A percentile compares a stretch with the other conserved stretches of the same genome.
phyloP scores from a whole-genome alignment of 2,113 vertebrate genomes.

The Pluvianellus socialis region DNA sequence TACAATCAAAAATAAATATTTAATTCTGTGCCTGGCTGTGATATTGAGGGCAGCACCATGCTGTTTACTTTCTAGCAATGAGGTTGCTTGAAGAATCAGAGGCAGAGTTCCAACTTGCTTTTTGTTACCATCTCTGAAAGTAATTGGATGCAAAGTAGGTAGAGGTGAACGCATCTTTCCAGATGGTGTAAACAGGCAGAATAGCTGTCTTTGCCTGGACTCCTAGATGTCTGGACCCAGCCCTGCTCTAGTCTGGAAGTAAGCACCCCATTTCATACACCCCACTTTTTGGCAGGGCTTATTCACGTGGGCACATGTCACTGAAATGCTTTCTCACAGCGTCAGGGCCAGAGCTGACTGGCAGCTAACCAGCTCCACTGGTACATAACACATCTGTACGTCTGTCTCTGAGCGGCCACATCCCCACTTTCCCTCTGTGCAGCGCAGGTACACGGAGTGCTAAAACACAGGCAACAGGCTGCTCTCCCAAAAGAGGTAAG shows the following conservation, averaged over 20 bases:
- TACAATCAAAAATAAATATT: neutral
- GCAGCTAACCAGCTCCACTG: no score
- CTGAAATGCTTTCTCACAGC: neutral
- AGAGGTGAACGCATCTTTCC: neutral
- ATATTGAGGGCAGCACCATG: neutral
- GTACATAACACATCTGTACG: fast-evolving
- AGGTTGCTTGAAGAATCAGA: neutral
- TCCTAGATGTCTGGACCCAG: neutral
- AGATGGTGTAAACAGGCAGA: neutral
- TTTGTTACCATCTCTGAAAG: neutral
- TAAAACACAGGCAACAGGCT: neutral
- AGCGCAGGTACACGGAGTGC: fast-evolving
- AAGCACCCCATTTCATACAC: neutral
- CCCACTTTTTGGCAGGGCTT: neutral
- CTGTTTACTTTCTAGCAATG: neutral
- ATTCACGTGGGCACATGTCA: neutral
- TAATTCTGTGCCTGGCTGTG: neutral
- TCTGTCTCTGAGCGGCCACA: neutral
- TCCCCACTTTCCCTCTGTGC: neutral
- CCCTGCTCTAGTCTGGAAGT: neutral
- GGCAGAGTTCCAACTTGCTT: neutral
- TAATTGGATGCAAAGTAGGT: neutral
- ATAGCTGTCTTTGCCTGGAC: neutral
- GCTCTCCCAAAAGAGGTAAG: neutral
- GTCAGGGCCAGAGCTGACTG: neutral